These are phyloP conservation scores for Teinopalpus imperialis DNA, from an alignment of 2,888 invertebrate species.

Conservation along the genomic window DNA sequence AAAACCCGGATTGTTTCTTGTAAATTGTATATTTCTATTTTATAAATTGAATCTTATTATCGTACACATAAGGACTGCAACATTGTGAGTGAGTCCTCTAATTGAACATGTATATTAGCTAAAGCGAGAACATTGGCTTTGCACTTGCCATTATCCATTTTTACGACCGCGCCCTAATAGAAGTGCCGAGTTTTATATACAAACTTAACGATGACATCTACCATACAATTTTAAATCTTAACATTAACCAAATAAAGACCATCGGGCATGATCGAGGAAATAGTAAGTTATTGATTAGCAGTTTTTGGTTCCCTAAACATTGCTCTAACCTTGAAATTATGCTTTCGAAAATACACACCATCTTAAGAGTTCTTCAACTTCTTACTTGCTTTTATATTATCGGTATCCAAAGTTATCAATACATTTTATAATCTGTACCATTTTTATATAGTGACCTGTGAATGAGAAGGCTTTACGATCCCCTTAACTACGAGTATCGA, in stretches of 20 bases:
- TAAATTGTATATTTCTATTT: slow-evolving; percentile 4
- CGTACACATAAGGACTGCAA: slow-evolving; percentile 9
- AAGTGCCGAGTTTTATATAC: slow-evolving; percentile 42
- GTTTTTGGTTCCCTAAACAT: slow-evolving; percentile 43
- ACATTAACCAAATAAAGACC: neutral
- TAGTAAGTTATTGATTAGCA: slow-evolving; percentile 57
- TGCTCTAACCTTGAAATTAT: slow-evolving; percentile 47
- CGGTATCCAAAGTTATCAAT: too few species aligned
- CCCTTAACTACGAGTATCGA: too few species aligned
- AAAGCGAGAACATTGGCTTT: slow-evolving; percentile 36
- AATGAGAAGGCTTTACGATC: too few species aligned
- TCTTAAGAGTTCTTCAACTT: too few species aligned
- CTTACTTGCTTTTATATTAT: too few species aligned
- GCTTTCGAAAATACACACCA: too few species aligned
- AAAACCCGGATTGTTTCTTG: slow-evolving; percentile 2
- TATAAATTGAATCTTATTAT: slow-evolving; percentile 20
- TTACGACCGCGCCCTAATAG: slow-evolving; percentile 60
- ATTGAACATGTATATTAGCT: slow-evolving; percentile 44
- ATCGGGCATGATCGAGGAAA: too few species aligned
- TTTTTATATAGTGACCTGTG: too few species aligned
- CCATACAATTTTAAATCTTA: slow-evolving; percentile 35
- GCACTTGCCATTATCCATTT: slow-evolving; percentile 56
- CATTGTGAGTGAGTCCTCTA: slow-evolving; percentile 36
- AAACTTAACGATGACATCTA: slow-evolving; percentile 25
- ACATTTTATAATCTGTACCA: too few species aligned